Evolutionary conservation across 2,113 vertebrate species (phyloP), one percentile per base, ranked within the genome.

Genomic region (Percopsis transmontana): DNA sequence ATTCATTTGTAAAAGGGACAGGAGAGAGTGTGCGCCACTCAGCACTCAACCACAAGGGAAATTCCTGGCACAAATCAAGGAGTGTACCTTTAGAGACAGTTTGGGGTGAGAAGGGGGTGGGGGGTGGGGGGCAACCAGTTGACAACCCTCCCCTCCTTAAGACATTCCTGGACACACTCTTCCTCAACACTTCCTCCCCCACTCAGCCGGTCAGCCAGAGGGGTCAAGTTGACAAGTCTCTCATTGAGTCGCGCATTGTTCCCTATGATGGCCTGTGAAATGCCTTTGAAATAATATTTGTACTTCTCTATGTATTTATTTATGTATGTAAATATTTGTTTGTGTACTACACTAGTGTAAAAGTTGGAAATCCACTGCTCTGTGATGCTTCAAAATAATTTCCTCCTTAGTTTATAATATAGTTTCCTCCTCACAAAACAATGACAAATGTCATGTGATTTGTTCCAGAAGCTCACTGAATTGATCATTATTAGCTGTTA

Each of bases 81-180:
- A 33, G 27, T 33, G 5, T 7, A 33, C 27, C 27, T 33, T 33
- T 33, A 66, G 21, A 38, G 47, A 42, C n/a, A 60, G 58, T 20
- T 24, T 14, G 27, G 27, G 27, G 5, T 33, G 27, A n/a, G n/a
- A n/a, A n/a, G 27, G 27, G 5, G 27, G 5, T 33, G 27, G 27
- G 27, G 27, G 27, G 27, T 33, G 27, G 27, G 27, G 27, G 27
- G 27, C 27, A 33, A 7, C 71, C 45, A 58, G 80, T 62, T 81
- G 81, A 82, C 68, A 70, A 71, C 41, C 69, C 70, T 80, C 82
- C 81, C 80, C 82, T 84, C 62, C 80, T 88, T 71, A 84, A 84
- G 87, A 89, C 90, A 80, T 92, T 93, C 91, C 92, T 88, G 71
- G 87, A 89, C 85, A 87, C 91, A 88, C 82, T 91, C 90, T 93